Evolutionary conservation across 2,888 invertebrate species (phyloP).

Genomic region (Drosophila siamana): DNA sequence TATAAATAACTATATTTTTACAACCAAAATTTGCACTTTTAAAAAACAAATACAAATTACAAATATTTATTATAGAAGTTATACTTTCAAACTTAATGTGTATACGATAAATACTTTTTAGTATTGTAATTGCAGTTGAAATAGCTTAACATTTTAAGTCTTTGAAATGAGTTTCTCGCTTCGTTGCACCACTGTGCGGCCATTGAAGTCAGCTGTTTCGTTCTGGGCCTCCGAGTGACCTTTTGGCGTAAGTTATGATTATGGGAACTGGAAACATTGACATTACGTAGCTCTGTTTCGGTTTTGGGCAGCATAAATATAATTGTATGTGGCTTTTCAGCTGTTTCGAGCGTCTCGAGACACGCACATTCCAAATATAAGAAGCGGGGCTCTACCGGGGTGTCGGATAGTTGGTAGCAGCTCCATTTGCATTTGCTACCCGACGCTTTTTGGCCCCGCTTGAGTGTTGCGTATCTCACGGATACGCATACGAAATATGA

Average conservation of each 20-base stretch:
- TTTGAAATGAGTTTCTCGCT: not conserved
- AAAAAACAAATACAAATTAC: too few relatives aligned
- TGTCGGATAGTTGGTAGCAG: conserved; percentile 14
- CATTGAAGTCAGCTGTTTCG: conserved; percentile 60
- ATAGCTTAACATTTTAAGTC: too few relatives aligned
- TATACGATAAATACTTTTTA: too few relatives aligned
- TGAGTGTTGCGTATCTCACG: conserved; percentile 73
- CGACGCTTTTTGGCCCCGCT: conserved; percentile 10
- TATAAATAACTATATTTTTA: too few relatives aligned
- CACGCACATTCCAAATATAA: conserved; percentile 34
- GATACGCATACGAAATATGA: conserved; percentile 68
- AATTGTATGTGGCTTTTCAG: conserved; percentile 61
- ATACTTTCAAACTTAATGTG: too few relatives aligned
- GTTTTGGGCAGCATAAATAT: conserved; percentile 64
- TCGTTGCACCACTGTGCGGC: conserved; percentile 51
- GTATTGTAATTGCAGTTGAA: too few relatives aligned
- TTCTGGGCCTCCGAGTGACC: conserved; percentile 34
- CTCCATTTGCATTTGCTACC: conserved; percentile 28
- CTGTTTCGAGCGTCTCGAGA: conserved; percentile 6
- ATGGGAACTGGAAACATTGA: conserved; percentile 77
- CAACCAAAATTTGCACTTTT: too few relatives aligned
- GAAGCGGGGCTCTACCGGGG: too few relatives aligned
- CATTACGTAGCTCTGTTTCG: conserved; percentile 66
- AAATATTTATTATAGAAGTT: too few relatives aligned
- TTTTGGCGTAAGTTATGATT: conserved; percentile 80